Percentiles rank a stretch among this genome's conserved stretches.
These are phyloP conservation scores for Murina feae DNA, from an alignment of 2,113 vertebrate species.

Conservation along the genomic window DNA sequence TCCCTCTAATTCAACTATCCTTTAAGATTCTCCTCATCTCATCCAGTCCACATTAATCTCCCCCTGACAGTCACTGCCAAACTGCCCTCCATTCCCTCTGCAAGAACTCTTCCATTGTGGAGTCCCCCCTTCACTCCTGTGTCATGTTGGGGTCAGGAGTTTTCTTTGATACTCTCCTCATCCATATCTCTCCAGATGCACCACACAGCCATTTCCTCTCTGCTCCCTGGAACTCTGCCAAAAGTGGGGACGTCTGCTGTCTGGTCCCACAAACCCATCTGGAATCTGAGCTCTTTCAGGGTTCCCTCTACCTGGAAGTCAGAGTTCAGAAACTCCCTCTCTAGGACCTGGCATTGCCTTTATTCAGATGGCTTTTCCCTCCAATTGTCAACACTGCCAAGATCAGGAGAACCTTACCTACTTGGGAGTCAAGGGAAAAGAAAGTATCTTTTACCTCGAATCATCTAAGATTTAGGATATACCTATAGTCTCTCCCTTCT, in stretches of 20 bases:
- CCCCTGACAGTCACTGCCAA: background rate
- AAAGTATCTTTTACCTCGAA: background rate
- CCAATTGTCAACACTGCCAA: background rate
- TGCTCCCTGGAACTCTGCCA: background rate
- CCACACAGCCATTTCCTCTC: background rate
- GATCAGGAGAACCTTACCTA: background rate
- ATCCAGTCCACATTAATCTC: background rate
- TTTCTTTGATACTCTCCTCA: background rate
- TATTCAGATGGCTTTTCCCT: background rate
- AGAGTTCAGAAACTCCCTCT: background rate
- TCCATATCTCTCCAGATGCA: background rate
- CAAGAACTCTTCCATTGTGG: rapidly evolving
- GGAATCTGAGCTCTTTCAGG: background rate
- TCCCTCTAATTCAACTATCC: background rate
- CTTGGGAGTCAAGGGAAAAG: background rate
- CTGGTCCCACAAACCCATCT: background rate
- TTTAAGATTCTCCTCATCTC: background rate
- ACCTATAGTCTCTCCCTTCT: background rate
- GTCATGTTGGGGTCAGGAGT: background rate
- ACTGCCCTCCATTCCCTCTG: background rate
- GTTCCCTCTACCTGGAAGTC: background rate
- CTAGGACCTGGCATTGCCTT: background rate
- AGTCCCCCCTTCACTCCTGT: background rate
- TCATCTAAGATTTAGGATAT: background rate
- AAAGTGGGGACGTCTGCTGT: background rate